phyloP scores from a whole-genome alignment of 2,113 vertebrate species.

The Sinocyclocheilus anophthalmus region DNA sequence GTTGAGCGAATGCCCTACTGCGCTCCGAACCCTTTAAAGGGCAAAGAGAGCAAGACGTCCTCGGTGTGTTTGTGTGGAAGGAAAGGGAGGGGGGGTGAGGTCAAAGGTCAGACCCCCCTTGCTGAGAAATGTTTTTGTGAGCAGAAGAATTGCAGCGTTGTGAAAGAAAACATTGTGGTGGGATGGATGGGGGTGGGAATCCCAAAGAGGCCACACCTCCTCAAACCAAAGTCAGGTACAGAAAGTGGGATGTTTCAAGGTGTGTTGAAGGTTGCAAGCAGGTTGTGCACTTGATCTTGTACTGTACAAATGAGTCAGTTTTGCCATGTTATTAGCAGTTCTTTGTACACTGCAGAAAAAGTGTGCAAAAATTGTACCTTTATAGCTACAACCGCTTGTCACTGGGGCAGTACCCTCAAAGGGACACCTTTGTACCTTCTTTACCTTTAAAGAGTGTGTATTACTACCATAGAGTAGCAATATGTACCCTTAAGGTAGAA shows the following conservation, averaged over 20 bases:
- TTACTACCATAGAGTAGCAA: too few species aligned
- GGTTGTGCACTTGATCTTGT: too few species aligned
- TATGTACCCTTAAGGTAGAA: too few species aligned
- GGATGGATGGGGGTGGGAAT: slow-evolving; percentile 35
- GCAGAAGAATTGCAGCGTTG: slow-evolving; percentile 65
- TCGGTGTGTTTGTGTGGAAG: slow-evolving; percentile 46
- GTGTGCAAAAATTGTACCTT: too few species aligned
- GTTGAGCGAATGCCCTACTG: slow-evolving; percentile 10
- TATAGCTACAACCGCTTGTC: too few species aligned
- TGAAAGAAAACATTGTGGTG: slow-evolving; percentile 56
- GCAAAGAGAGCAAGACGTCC: slow-evolving; percentile 26
- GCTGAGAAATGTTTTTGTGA: slow-evolving; percentile 60
- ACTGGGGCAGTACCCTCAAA: too few species aligned
- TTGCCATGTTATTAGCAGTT: background rate
- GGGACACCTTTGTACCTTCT: too few species aligned
- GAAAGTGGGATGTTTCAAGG: background rate
- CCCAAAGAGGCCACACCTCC: slow-evolving; percentile 21
- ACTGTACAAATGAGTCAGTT: background rate
- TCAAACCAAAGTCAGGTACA: slow-evolving; percentile 24
- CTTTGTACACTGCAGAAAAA: too few species aligned
- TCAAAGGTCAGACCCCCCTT: slow-evolving; percentile 65
- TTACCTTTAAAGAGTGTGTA: too few species aligned
- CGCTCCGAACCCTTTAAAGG: slow-evolving; percentile 40
- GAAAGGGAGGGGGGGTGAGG: slow-evolving; percentile 51
- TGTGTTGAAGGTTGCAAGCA: background rate